A percentile compares a stretch with the other conserved stretches of the same genome.
These are phyloP conservation scores for Homarus americanus DNA, from an alignment of 1,140 invertebrate species.

Conservation along the genomic window DNA sequence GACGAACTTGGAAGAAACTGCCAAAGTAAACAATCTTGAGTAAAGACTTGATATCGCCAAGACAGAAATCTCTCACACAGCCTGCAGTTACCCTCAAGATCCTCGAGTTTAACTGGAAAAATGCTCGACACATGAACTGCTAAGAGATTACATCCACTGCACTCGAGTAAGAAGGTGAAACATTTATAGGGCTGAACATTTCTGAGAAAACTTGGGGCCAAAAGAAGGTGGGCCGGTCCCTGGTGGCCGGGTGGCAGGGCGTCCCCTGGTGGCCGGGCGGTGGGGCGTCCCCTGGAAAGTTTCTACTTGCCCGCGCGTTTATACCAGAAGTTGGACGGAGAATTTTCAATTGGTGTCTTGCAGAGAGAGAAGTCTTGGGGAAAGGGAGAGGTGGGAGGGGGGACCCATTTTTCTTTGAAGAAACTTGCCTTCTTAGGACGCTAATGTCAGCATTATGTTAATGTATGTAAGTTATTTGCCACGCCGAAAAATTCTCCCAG, in stretches of 20 bases:
- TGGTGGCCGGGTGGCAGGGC: too few species aligned
- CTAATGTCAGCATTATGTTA: constrained; percentile 22
- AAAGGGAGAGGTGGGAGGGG: neutral
- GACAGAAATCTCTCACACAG: too few species aligned
- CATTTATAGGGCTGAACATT: constrained; percentile 4
- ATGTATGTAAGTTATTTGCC: constrained; percentile 10
- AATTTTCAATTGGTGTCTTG: constrained; percentile 19
- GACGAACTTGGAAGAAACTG: neutral
- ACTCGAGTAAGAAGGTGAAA: neutral
- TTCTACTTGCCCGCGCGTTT: constrained; percentile 10
- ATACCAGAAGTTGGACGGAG: constrained; percentile 12
- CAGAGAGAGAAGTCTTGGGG: neutral
- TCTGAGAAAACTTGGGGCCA: neutral
- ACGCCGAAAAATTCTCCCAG: neutral
- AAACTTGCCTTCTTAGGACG: constrained; percentile 9
- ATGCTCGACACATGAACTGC: neutral
- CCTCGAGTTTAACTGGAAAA: neutral
- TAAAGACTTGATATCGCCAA: neutral
- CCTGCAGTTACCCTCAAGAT: too few species aligned
- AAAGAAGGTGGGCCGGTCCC: neutral
- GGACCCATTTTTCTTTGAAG: neutral
- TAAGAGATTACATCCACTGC: neutral
- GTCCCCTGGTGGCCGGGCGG: constrained; percentile 1
- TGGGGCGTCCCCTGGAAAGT: neutral
- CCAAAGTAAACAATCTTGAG: neutral